Base-by-base conservation (phyloP, 2,113 vertebrate genomes). In the Silurus glanis region DNA sequence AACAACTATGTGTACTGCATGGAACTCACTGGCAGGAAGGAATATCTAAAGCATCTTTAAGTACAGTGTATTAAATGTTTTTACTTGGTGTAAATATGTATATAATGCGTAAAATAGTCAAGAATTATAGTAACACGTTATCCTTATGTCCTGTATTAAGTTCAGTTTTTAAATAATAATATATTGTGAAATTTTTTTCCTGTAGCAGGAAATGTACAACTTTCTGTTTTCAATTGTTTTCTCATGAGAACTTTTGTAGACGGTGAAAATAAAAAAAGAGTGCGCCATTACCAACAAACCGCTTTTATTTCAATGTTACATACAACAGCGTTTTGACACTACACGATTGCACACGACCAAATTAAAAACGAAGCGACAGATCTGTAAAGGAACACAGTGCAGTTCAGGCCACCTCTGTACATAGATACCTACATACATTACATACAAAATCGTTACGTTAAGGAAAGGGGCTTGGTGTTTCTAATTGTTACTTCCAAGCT, bases 1-100 rank as follows among this genome's bases (percentile, higher is more conserved):
- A 96, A 99, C 90, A 95, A 99, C 93, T 95, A 93, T 78, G 93
- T 99, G 88, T 98, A 99, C 89, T 97, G 97, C 93, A 91, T 99
- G 61, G 96, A 97, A 53, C 85, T 95, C 25, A 91, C 89, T 58
- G 28, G 83, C 8, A 9, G 75, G 76, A 82, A 88, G 19, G 66
- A 88, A 23, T 69, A 1, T 0, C 9, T 83, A 47, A 37, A 47
- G 5, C 9, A 66, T 74, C 25, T 16, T 61, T 37, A 2, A 19
- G 37, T 28, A 67, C 64, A 28, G 28, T 25, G 6, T 75, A 23
- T 51, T 6, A 51, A 13, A 51, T 51, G 10, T 74, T 74, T 16
- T 49, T 74, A 49, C 45, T 21, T 16, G 45, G 45, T 56, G 14
- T 79, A 79, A 37, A 56, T 9, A 4, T 47, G 45, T 49, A 23